Conservation (phyloP, 2,113 vertebrate species). For the Coryphaenoides rupestris region DNA sequence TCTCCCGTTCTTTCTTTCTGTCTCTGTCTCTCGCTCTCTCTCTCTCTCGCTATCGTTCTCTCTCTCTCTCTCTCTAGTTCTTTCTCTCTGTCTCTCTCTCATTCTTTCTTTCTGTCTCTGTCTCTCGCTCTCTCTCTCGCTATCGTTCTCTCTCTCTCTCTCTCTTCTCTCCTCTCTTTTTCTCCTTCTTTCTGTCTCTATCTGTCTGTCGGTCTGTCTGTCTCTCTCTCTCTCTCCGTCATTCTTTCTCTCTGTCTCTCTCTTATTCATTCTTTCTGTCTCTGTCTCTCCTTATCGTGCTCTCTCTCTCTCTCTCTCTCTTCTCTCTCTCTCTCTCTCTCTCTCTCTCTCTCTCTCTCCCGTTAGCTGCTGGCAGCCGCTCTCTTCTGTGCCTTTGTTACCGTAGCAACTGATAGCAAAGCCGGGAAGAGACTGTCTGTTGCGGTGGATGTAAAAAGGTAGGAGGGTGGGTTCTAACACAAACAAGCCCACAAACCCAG, state of each 20-base stretch:
- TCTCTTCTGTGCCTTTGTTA: slow-evolving; percentile 69
- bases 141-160: slow-evolving; percentile 28
- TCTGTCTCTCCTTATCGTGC: slow-evolving; percentile 3
- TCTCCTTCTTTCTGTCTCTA: slow-evolving; percentile 10
- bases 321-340: slow-evolving; percentile 21
- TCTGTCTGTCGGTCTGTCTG: slow-evolving; percentile 15
- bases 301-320: slow-evolving; percentile 14
- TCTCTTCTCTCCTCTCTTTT: slow-evolving; percentile 13
- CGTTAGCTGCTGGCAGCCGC: slow-evolving; percentile 62
- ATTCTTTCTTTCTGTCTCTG: slow-evolving; percentile 7
- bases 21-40: slow-evolving; percentile 13
- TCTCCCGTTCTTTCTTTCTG: slow-evolving; percentile 8
- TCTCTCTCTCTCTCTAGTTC: slow-evolving; percentile 26
- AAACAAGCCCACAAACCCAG: slow-evolving; percentile 6
- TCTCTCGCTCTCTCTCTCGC: slow-evolving; percentile 16
- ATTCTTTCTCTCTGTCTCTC: slow-evolving; percentile 10
- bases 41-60: slow-evolving; percentile 24
- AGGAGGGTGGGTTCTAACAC: slow-evolving; percentile 48
- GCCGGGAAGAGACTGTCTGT: slow-evolving; percentile 53
- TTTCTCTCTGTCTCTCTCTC: slow-evolving; percentile 10
- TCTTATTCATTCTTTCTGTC: slow-evolving; percentile 7
- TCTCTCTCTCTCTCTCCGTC: slow-evolving; percentile 28
- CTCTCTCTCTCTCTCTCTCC: slow-evolving; percentile 28
- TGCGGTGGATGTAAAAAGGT: slow-evolving; percentile 58
- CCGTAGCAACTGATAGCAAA: slow-evolving; percentile 73